A percentile compares a stretch with the other conserved stretches of the same genome.
phyloP scores from a whole-genome alignment of 2,797 vertebrate genomes.

The Chaetophractus vellerosus region DNA sequence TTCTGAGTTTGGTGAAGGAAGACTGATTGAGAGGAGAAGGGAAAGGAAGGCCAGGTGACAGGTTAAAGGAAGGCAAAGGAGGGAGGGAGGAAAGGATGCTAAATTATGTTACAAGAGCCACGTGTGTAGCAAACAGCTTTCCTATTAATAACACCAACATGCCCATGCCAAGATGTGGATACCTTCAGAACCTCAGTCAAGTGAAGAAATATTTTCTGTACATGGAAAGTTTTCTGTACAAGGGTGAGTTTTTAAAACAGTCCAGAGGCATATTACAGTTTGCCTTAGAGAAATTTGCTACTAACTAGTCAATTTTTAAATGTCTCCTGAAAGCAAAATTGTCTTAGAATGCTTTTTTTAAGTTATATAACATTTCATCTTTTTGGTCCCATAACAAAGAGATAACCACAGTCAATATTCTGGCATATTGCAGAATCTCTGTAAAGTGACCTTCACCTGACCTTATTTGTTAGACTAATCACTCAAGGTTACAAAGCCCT shows the following conservation, averaged over 20 bases:
- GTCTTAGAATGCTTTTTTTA: background rate
- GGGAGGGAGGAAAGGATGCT: background rate
- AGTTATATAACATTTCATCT: slow-evolving; percentile 15
- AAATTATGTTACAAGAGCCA: slow-evolving; percentile 10
- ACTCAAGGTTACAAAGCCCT: background rate
- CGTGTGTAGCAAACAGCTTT: slow-evolving; percentile 8
- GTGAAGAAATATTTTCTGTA: slow-evolving; percentile 23
- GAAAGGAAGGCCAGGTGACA: background rate
- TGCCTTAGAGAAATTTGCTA: slow-evolving; percentile 42
- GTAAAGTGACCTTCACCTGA: background rate
- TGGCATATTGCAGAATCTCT: too few relatives aligned
- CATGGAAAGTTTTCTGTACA: background rate
- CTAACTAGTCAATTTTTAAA: slow-evolving; percentile 27
- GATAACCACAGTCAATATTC: background rate
- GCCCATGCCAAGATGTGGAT: background rate
- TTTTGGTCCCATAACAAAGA: background rate
- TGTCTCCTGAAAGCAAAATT: background rate
- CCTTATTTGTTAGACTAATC: too few relatives aligned
- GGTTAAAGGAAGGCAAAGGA: background rate
- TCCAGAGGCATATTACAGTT: background rate
- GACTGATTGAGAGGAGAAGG: background rate
- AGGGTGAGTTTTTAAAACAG: background rate
- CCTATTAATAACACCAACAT: slow-evolving; percentile 7
- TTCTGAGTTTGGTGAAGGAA: background rate
- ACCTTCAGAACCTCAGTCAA: slow-evolving; percentile 22